These are phyloP conservation scores for Hydrochoerus hydrochaeris DNA, from an alignment of 2,113 vertebrate genomes.

Conservation along the genomic window DNA sequence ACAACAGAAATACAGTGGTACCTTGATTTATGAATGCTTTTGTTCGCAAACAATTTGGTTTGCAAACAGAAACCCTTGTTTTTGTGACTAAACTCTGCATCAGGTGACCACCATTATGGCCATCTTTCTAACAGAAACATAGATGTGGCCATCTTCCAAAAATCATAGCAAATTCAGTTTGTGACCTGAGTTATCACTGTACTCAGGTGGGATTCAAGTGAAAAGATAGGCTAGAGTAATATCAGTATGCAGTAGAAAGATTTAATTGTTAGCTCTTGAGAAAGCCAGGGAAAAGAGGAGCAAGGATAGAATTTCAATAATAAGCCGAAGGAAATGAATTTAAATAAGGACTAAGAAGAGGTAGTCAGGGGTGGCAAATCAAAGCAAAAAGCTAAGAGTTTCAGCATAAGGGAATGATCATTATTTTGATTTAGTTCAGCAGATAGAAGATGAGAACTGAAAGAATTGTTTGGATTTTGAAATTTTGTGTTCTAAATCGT, in stretches of 20 bases:
- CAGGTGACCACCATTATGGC: neutral
- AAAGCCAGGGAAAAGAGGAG: neutral
- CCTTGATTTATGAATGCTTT: neutral
- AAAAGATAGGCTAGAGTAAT: neutral
- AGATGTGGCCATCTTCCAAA: neutral
- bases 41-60: neutral
- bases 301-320: neutral
- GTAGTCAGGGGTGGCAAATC: neutral
- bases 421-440: constrained; percentile 36
- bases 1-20: neutral
- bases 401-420: constrained; percentile 20
- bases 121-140: neutral
- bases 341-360: neutral
- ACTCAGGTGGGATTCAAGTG: neutral
- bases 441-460: neutral
- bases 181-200: neutral
- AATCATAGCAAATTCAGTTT: neutral
- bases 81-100: neutral
- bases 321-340: neutral
- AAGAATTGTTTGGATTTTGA: constrained; percentile 10
- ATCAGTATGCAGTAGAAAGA: neutral
- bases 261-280: neutral
- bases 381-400: constrained; percentile 20
- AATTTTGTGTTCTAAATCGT: neutral
- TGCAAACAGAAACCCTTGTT: neutral